Conservation (phyloP, 2,113 vertebrate genomes). For the Dicentrarchus labrax region DNA sequence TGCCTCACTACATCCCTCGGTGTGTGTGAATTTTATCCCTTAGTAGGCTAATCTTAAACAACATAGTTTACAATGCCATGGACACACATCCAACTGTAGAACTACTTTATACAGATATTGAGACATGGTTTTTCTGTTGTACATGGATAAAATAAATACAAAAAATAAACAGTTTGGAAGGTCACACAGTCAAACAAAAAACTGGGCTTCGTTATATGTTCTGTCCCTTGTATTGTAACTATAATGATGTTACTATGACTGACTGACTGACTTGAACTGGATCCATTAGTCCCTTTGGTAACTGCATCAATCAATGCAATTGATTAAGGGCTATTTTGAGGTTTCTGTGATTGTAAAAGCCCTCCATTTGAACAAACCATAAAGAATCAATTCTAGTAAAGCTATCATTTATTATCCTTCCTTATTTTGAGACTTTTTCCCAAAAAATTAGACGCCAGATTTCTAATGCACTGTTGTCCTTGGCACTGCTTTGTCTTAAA, state of each 20-base stretch:
- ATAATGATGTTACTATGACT: neutral
- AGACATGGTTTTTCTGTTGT: no score
- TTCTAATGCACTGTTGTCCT: neutral
- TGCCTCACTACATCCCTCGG: no score
- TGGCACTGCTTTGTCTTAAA: conserved; percentile 2
- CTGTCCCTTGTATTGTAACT: neutral
- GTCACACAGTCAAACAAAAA: neutral
- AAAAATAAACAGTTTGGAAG: no score
- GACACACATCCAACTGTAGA: no score
- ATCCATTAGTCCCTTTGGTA: neutral
- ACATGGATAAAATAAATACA: no score
- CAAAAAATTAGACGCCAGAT: neutral
- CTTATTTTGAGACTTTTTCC: neutral
- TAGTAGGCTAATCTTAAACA: no score
- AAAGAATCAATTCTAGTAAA: neutral
- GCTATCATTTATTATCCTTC: neutral
- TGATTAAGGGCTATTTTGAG: neutral
- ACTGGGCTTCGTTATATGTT: neutral
- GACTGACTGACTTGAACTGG: neutral
- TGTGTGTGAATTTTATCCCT: no score
- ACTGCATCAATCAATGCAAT: neutral
- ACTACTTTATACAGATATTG: no score
- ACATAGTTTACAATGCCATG: no score
- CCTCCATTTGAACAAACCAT: neutral
- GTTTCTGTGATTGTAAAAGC: neutral